Evolutionary conservation across 1,140 invertebrate genomes (phyloP), one percentile per base, ranked within the genome.

Genomic region (Papilio dardanus): DNA sequence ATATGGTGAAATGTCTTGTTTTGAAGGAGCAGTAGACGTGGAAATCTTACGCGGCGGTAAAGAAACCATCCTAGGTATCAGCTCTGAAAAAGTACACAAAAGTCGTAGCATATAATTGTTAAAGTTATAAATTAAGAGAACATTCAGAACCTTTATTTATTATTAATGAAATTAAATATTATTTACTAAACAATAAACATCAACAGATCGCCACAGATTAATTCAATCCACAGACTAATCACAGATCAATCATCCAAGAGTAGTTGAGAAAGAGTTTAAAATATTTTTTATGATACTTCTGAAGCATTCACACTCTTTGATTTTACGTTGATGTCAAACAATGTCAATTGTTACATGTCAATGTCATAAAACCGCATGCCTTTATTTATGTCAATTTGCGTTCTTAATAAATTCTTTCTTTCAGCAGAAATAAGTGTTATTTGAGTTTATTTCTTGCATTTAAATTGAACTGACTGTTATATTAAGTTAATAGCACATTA

Each of bases 1-100:
- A 77, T 97, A 92, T 28, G 97, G 96, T 68, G 96, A 96, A 77
- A 96, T 88, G 88, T 96, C 95, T 88, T 96, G 96, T 93, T 96
- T 96, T 16, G 95, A 95, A 81, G 95, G 95, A 94, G 95, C 95
- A 74, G 92, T 94, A 16, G 94, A 94, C n/a, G 86, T 78, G 28
- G 92, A 94, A 78, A 94, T 75, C 76, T 86, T 89, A 28, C 88
- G 93, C 88, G 94, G 85, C 7, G 89, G 86, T 67, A 88, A 77
- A 83, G 81, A 84, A 40, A 88, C 76, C 89, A 90, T 88, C 75
- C 76, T 87, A n/a, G 54, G 19, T 62, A 79, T 58, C 46, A 76
- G 68, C 58, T 31, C 71, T 19, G 65, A 76, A 31, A 77, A 33
- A 31, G 42, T 76, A 68, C 67, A 42, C 67, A 50, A 79, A 71